Conservation (phyloP, 2,113 vertebrate genomes). For the Corapipo altera region DNA sequence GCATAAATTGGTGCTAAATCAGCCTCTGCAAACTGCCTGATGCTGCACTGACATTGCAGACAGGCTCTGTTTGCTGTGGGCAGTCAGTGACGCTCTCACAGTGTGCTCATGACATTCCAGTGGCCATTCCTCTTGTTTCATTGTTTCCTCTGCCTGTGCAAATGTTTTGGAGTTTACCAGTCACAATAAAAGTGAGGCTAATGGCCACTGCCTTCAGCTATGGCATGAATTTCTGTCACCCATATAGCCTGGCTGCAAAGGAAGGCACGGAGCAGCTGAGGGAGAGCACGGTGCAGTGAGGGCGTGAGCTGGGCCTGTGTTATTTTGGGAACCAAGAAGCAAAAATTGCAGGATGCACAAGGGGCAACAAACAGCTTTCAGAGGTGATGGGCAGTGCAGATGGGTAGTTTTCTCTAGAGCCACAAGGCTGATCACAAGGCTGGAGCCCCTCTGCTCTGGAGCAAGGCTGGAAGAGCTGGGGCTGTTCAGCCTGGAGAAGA, state of each 20-base stretch:
- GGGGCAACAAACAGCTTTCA: neutral
- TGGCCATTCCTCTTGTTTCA: neutral
- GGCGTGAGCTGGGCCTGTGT: neutral
- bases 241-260: neutral
- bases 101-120: neutral
- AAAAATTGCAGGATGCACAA: neutral
- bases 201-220: neutral
- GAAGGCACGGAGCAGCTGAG: neutral
- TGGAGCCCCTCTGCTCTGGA: neutral
- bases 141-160: neutral
- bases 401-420: neutral
- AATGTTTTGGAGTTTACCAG: neutral
- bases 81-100: neutral
- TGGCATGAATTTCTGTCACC: neutral
- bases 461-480: neutral
- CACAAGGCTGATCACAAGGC: neutral
- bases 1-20: neutral
- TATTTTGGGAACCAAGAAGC: neutral
- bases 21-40: neutral
- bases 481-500: neutral
- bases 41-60: neutral
- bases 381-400: rapidly evolving
- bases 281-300: neutral
- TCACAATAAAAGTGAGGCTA: neutral
- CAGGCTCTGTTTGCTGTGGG: neutral